Evolutionary conservation across 1,140 invertebrate species (phyloP).

Genomic region (Pogonomyrmex californicus): DNA sequence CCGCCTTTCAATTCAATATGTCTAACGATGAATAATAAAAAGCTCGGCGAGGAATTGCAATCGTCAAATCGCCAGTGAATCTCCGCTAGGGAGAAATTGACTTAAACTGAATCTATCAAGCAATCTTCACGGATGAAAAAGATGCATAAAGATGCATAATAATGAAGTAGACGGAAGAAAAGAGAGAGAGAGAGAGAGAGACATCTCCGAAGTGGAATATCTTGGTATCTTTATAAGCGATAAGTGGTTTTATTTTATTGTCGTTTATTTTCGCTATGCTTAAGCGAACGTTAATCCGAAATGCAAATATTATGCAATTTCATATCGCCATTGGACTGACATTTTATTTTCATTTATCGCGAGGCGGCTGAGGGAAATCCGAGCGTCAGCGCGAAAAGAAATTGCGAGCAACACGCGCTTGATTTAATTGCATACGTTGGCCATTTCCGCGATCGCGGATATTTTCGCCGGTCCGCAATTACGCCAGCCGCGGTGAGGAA

Average conservation of each 20-base stretch:
- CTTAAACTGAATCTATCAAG: background rate
- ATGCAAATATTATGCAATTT: background rate
- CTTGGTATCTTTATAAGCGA: background rate
- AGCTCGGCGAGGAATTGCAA: background rate
- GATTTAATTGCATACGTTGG: constrained; percentile 41
- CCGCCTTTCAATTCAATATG: background rate
- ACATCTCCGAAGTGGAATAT: background rate
- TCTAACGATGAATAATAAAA: constrained; percentile 34
- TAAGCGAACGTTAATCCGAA: background rate
- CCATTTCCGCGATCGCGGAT: constrained; percentile 25
- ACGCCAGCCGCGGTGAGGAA: constrained; percentile 6
- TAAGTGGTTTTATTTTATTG: background rate
- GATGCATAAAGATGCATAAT: background rate
- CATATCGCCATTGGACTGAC: background rate
- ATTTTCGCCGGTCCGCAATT: constrained; percentile 39
- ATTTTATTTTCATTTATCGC: background rate
- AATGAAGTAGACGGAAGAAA: constrained; percentile 18
- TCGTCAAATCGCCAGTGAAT: background rate
- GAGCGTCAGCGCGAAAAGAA: background rate
- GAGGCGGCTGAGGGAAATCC: background rate
- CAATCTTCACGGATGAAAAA: background rate
- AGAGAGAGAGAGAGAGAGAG: too few species aligned
- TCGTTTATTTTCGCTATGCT: background rate
- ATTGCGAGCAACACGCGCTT: background rate
- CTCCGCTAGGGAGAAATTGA: background rate